Evolutionary conservation across 2,888 invertebrate species (phyloP), one percentile per base, ranked within the genome.

Genomic region (Erebia aethiops): DNA sequence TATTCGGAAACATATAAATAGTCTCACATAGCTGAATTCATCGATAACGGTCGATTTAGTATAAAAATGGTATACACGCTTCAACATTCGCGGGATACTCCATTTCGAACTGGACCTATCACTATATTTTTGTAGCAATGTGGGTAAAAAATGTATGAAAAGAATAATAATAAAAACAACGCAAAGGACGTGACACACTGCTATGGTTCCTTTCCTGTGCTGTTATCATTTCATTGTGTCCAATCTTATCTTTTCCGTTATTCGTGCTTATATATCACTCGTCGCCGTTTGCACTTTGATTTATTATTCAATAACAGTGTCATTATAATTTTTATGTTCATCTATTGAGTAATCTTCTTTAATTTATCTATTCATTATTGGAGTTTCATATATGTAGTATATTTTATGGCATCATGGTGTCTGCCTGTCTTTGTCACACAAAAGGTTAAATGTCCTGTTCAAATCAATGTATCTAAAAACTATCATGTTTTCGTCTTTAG

Each of bases 121-220:
- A 14, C 58, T 60, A 7, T 60, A 13, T 56, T 21, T 11, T 21
- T 11, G 1, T 26, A 14, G 21, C 11, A 21, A 21, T 56, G 56
- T 56, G 13, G 1, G 56, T 56, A 56, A 56, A 56, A 21, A 57
- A 18, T 21, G 13, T 46, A 46, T 46, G 46, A 46, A 46, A 46
- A 43, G 43, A 43, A 43, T 43, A 43, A 43, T 43, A 43, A 65
- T 65, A 71, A 74, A 75, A 75, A 72, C 68, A 72, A 69, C 69
- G 65, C 21, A 69, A 65, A 71, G 71, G 73, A 74, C 70, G 74
- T 76, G 75, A 76, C 70, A 73, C 75, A 77, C 73, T 69, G 71
- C 69, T 70, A 61, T 67, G 63, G 67, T 67, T 52, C 56, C 54
- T 72, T 72, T 71, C 73, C 74, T 73, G 67, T 73, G 64, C 61